Conservation (phyloP, 2,113 vertebrate genomes). For the Lasiurus cinereus region DNA sequence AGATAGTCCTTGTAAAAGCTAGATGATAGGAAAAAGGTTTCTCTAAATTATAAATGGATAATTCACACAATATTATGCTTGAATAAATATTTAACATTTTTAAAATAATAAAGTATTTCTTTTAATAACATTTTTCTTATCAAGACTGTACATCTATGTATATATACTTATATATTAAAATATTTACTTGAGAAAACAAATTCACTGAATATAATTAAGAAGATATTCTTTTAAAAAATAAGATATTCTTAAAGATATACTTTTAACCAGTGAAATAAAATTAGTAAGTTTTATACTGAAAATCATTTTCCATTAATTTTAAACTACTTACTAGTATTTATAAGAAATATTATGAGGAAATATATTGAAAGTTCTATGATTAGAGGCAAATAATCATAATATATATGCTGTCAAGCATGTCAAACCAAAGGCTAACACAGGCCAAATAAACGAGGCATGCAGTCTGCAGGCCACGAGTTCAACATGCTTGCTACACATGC, state of each 20-base stretch:
- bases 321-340: not conserved
- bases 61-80: not conserved
- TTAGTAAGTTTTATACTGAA: not conserved
- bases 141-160: not conserved
- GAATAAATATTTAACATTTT: not conserved
- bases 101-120: not conserved
- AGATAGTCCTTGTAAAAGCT: not conserved
- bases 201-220: not conserved
- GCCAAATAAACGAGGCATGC: no score
- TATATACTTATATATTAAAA: not conserved
- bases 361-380: not conserved
- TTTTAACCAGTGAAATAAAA: not conserved
- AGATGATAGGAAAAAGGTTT: not conserved
- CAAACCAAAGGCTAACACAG: no score
- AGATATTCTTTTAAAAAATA: not conserved
- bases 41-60: not conserved
- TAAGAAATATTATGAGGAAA: not conserved
- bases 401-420: not conserved
- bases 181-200: constrained; percentile 21
- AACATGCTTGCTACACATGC: no score
- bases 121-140: not conserved
- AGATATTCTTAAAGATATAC: not conserved
- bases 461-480: no score
- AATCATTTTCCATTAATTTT: not conserved
- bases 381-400: not conserved